Conservation (phyloP, 1,140 invertebrate species). For the Eciton burchellii region DNA sequence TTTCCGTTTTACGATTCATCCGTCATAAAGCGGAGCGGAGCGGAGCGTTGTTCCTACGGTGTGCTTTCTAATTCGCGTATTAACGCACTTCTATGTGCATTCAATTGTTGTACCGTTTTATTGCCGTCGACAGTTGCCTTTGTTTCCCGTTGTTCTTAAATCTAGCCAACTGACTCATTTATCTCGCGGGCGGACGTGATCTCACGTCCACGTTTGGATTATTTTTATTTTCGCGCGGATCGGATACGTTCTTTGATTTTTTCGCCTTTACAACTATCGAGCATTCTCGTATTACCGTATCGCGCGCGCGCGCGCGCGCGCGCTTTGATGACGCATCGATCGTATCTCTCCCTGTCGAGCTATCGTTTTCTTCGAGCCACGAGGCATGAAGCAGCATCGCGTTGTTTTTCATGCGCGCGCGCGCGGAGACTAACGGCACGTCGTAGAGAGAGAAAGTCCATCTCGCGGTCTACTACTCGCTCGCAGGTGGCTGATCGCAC, state of each 20-base stretch:
- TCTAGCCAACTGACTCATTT: not conserved
- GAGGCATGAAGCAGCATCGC: slow-evolving; percentile 51
- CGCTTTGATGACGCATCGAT: slow-evolving; percentile 30
- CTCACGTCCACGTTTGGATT: no score
- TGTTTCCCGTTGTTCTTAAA: not conserved
- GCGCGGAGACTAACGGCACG: not conserved
- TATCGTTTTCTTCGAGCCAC: slow-evolving; percentile 63
- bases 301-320: no score
- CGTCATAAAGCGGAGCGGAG: slow-evolving; percentile 22
- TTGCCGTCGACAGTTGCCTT: not conserved
- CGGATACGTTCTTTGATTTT: not conserved
- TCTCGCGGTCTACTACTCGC: slow-evolving; percentile 15
- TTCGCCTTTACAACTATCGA: not conserved
- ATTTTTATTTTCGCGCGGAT: slow-evolving; percentile 7
- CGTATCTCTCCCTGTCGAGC: slow-evolving; percentile 57
- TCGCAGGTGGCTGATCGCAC: slow-evolving; percentile 60
- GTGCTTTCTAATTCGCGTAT: slow-evolving; percentile 37
- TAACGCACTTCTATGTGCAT: not conserved
- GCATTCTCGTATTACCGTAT: not conserved
- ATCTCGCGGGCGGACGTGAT: not conserved
- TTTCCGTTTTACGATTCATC: slow-evolving; percentile 55
- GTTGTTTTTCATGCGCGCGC: slow-evolving; percentile 56
- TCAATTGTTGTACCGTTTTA: not conserved
- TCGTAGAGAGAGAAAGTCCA: slow-evolving; percentile 66
- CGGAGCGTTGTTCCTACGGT: slow-evolving; percentile 27